Evolutionary conservation across 2,888 invertebrate genomes (phyloP).

Genomic region (Amiota minor): DNA sequence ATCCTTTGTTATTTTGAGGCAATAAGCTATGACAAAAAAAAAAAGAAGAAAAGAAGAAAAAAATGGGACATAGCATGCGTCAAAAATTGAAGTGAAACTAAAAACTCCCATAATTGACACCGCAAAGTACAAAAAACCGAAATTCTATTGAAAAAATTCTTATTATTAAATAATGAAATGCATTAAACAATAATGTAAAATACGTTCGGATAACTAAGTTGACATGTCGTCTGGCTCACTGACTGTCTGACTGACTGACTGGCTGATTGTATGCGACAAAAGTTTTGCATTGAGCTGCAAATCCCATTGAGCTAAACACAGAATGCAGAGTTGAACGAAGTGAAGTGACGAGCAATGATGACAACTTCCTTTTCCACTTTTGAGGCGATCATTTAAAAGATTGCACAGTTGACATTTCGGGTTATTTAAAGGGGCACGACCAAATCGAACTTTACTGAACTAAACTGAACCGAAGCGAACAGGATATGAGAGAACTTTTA

Average conservation of each 20-base stretch:
- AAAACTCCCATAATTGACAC: constrained; percentile 12
- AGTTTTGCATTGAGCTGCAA: constrained; percentile 38
- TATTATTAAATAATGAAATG: constrained; percentile 10
- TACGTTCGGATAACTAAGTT: neutral
- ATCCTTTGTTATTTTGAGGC: too few species aligned
- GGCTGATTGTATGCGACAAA: constrained; percentile 42
- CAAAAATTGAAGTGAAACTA: neutral
- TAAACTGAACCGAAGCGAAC: too few species aligned
- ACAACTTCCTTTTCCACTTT: constrained; percentile 19
- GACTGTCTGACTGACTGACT: neutral
- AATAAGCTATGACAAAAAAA: too few species aligned
- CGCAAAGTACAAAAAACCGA: neutral
- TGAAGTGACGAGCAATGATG: constrained; percentile 41
- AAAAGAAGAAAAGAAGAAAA: too few species aligned
- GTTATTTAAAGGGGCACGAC: constrained; percentile 45
- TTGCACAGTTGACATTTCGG: constrained; percentile 52
- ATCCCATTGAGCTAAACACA: neutral
- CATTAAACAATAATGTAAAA: constrained; percentile 7
- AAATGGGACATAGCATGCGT: neutral
- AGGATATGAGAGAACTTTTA: neutral
- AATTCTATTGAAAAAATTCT: neutral
- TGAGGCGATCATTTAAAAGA: neutral
- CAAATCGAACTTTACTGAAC: constrained; percentile 6
- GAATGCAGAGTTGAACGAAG: neutral
- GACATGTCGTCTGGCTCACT: neutral